phyloP scores from a whole-genome alignment of 2,113 vertebrate species.

The Columbina picui region DNA sequence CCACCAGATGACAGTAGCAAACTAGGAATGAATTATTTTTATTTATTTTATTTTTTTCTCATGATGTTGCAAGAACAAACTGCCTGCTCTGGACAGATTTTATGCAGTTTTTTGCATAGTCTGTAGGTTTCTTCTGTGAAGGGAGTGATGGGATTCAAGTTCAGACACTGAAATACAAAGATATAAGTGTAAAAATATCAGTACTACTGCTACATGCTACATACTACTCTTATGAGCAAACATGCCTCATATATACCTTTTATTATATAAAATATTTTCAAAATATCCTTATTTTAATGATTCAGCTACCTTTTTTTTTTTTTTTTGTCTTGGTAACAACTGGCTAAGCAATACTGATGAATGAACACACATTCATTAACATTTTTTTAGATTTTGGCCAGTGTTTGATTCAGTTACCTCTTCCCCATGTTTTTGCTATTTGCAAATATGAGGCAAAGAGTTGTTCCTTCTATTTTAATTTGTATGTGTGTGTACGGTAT shows the following conservation, averaged over 20 bases:
- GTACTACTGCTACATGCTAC: not conserved
- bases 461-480: not conserved
- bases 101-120: rapidly evolving
- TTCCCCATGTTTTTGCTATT: not conserved
- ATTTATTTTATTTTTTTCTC: too few species aligned
- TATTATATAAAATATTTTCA: rapidly evolving
- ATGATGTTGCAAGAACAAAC: rapidly evolving
- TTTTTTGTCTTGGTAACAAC: not conserved
- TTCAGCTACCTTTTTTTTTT: not conserved
- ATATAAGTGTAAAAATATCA: not conserved
- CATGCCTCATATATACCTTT: rapidly evolving
- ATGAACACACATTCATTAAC: not conserved
- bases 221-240: not conserved
- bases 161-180: not conserved
- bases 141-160: not conserved
- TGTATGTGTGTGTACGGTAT: rapidly evolving
- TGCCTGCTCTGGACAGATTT: not conserved
- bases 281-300: not conserved
- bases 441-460: not conserved
- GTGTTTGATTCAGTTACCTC: not conserved
- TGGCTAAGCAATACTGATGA: not conserved
- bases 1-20: not conserved
- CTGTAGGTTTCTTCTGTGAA: not conserved
- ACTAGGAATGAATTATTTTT: not conserved
- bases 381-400: not conserved